Base-by-base conservation (phyloP, 2,888 invertebrate species). In the Mycalesis mineus region DNA sequence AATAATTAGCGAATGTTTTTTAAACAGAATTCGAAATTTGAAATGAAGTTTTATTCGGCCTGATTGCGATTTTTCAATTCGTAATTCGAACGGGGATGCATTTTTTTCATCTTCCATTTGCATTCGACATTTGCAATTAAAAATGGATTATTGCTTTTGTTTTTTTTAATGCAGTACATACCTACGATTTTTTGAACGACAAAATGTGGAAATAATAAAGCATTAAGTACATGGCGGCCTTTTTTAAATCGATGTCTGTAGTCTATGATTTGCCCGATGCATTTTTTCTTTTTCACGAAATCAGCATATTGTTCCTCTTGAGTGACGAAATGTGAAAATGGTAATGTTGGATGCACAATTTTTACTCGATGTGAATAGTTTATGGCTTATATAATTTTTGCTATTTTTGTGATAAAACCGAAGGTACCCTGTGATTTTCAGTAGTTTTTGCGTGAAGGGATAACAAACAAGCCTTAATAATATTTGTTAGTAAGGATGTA, bases 1-100 rank as follows among this genome's bases (percentile, higher is more conserved):
- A 78, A 84, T 87, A 88, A 88, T 88, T 88, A 88, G 86, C 76
- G 81, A 78, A 79, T 81, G 84, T 83, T 88, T 87, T 83, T 85
- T 77, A 83, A 86, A 80, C 80, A 79, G 82, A 81, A 82, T 77
- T 74, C 74, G 70, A 77, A 83, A 79, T 86, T 87, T 87, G 78
- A 84, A 86, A 83, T 85, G 82, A 82, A 83, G 76, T 84, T 84
- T 84, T 85, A 81, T 79, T 81, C 77, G 70, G 73, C 59, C 67
- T 71, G 77, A 82, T 82, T 78, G 77, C 70, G 68, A 76, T 80
- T 76, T 79, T 77, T 77, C 75, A 77, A 80, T 79, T 80, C 74
- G 72, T 68, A 77, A 72, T 75, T 74, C 68, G 71, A 70, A 71
- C 73, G 70, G 69, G 70, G 68, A 68, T 67, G 68, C 66, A 64